Base-by-base conservation (phyloP, 2,888 invertebrate species). In the Buathra laborator region DNA sequence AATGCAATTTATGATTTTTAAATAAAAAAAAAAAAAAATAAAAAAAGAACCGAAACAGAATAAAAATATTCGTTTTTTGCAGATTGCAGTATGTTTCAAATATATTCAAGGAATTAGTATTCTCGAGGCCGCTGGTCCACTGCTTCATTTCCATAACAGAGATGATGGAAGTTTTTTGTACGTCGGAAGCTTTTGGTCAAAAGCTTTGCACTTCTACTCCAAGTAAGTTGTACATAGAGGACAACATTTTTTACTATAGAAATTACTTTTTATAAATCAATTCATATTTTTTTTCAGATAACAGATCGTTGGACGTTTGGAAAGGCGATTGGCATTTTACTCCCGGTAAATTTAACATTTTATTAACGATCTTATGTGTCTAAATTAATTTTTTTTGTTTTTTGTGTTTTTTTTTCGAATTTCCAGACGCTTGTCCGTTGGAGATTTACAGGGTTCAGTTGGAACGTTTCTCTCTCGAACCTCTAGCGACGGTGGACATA, bases 21-120 rank as follows among this genome's bases (percentile, higher is more conserved):
- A 7, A 72, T 16, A 24, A 1, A 19, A 37, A 56, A 24, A 46
- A 43, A 10, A 66, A 66, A 67, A 66, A 51, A 72, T 24, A 37
- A 3, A 19, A 37, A 56, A 24, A 46, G 29, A 10, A 64, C 19
- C 1, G 19, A 19, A 19, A 19, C 19, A 66, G 62, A 66, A n/a
- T n/a, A 51, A 71, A 24, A 24, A 66, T 24, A 72, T 77, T 44
- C 6, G 87, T 80, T 70, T 62, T n/a, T 71, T 90, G 5, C 74
- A 93, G 93, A 64, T 85, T 92, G 68, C 87, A 90, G 44, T 90
- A 91, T 66, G 87, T 91, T 16, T 89, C 85, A 46, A 80, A 86
- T 9, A 94, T 94, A 86, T 90, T 92, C 24, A 91, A 90, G 83
- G 92, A 93, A 88, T 88, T 93, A n/a, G 86, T 93, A 43, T 92